Base-by-base conservation (phyloP, 2,113 vertebrate genomes). In the Rhea pennata region DNA sequence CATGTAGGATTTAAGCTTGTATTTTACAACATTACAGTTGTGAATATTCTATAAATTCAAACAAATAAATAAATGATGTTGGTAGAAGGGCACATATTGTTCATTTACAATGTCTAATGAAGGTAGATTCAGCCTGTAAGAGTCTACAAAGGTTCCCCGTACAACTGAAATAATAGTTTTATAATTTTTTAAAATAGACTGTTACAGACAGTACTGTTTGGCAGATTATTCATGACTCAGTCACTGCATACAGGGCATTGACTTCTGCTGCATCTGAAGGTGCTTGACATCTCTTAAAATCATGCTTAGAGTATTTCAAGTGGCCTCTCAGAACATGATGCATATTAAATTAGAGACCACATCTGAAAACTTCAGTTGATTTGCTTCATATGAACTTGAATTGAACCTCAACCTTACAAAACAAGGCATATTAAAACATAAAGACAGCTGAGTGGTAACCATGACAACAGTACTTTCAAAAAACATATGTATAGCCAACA, bases 381-480 rank as follows among this genome's bases (percentile, higher is more conserved):
- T 82, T 66, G 84, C 67, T 94, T 87, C 69, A 26, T 66, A 8
- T 88, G 95, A 96, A 95, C 74, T 91, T 64, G 92, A 74, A 90
- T 62, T 95, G 79, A 97, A 95, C 96, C 91, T 94, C 73, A 66
- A 88, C 91, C 70, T 94, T 80, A 54, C 66, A 91, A 90, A 70
- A 93, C 79, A 69, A 87, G 42, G 65, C 77, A 87, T 90, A 59
- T 87, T 92, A 53, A 93, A 96, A 87, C 72, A 84, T 62, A 94
- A 83, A 95, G 88, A 76, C 74, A 85, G 83, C 79, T 96, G 72
- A 94, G 81, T 95, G 31, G 78, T 95, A 93, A 97, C 82, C 95
- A 93, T 96, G 84, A 64, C 76, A 95, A 82, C 92, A 71, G 24
- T 44, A 27, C 40, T 94, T 84, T 74, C 71, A 91, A 93, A 93